A percentile compares a stretch with the other conserved stretches of the same genome.
phyloP scores from a whole-genome alignment of 2,113 vertebrate genomes.

The Jaculus jaculus region DNA sequence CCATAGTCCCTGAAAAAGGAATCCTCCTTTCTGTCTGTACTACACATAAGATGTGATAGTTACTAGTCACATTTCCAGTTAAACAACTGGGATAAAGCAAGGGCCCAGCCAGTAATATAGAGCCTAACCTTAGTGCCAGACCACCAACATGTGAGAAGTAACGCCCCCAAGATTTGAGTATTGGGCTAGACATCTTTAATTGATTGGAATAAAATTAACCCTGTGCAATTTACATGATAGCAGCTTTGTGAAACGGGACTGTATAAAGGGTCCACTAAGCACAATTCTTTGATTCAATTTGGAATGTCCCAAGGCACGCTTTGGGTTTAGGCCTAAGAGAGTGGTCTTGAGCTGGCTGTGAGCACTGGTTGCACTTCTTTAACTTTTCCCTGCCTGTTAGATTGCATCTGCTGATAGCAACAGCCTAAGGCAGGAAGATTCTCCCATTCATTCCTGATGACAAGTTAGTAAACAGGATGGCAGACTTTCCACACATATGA shows the following conservation, averaged over 20 bases:
- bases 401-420: not conserved
- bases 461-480: not conserved
- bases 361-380: not conserved
- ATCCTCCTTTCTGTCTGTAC: not conserved
- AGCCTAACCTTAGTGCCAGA: not conserved
- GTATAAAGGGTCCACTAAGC: not conserved
- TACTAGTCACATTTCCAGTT: not conserved
- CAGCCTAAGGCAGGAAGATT: not conserved
- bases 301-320: not conserved
- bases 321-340: not conserved
- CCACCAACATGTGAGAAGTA: fast-evolving
- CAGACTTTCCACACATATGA: no score
- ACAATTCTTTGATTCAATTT: not conserved
- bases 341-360: not conserved
- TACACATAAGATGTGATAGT: not conserved
- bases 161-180: not conserved
- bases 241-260: not conserved
- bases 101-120: not conserved
- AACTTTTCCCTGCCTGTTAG: not conserved
- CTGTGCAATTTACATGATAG: not conserved
- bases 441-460: not conserved
- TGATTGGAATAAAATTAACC: not conserved
- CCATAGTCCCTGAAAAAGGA: not conserved
- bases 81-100: not conserved
- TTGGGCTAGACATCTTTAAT: not conserved